Base-by-base conservation (phyloP, 2,797 vertebrate genomes). In the Xenentodon cancila region DNA sequence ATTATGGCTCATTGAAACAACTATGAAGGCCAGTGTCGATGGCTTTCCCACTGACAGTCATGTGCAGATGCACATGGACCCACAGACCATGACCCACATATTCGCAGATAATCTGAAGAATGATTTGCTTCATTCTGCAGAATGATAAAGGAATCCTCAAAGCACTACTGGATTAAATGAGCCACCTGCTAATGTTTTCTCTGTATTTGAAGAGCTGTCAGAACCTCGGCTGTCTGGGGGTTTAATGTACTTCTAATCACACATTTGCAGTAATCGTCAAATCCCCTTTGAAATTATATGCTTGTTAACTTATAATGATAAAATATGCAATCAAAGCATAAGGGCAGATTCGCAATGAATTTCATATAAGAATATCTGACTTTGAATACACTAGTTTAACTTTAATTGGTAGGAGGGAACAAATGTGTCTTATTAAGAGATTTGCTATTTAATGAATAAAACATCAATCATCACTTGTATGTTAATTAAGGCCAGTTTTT, bases 141-240 rank as follows among this genome's bases (percentile, higher is more conserved):
- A 47, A 60, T 55, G 30, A 56, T 65, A 48, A 75, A 63, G 47
- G 56, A 64, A 56, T 50, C 9, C 21, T 63, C 12, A 53, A 53
- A 40, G 50, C 44, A 32, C 18, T 16, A 50, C 53, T 18, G n/a
- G 69, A 76, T 79, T 76, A 74, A 40, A 5, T 32, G 30, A 7
- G 30, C 30, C 30, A 32, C 30, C 30, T 32, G 75, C 42, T 53
- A 22, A 1, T 57, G 46, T 65, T 73, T 73, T 44, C 44, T 66
- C 72, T 59, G 53, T 70, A 55, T 44, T 30, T 69, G 21, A 53
- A 13, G 46, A 77, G 27, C 48, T 47, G 17, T 61, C 61, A 44
- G 18, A 47, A 60, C 48, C 44, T 42, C 1, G 2, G 13, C 20
- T 59, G 47, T 7, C 52, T 42, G 44, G 56, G 40, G 22, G 11